Conservation (phyloP, 2,797 vertebrate genomes). For the Rhabdophis nuchalis region DNA sequence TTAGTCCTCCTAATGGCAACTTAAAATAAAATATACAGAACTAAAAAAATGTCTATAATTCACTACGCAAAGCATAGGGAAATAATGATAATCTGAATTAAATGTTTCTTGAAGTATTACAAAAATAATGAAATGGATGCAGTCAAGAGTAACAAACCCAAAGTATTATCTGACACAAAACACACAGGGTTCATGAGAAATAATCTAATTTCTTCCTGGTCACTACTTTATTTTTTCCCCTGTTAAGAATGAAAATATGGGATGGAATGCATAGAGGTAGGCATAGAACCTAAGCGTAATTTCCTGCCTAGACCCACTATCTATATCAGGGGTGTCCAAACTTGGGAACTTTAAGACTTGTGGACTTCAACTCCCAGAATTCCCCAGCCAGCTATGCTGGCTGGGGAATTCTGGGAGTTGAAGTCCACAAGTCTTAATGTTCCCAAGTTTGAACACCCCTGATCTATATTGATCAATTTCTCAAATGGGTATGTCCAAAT, state of each 20-base stretch:
- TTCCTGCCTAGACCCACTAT: neutral
- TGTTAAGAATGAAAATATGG: neutral
- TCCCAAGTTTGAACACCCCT: too few relatives aligned
- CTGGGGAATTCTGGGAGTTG: too few relatives aligned
- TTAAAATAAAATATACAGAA: constrained; percentile 4
- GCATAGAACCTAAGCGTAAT: neutral
- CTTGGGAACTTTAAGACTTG: too few relatives aligned
- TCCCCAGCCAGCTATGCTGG: too few relatives aligned
- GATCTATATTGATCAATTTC: neutral
- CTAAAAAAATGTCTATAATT: constrained; percentile 30
- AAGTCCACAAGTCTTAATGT: too few relatives aligned
- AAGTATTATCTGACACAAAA: constrained; percentile 6
- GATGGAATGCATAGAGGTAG: neutral
- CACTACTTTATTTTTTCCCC: neutral
- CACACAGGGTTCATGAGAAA: neutral
- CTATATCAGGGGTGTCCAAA: too few relatives aligned
- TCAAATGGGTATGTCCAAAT: neutral
- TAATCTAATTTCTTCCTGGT: neutral
- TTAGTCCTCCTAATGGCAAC: neutral
- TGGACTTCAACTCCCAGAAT: too few relatives aligned
- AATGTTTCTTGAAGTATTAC: constrained; percentile 20
- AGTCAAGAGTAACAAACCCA: neutral
- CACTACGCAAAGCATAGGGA: neutral
- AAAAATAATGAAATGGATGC: constrained; percentile 1
- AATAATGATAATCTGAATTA: neutral